phyloP scores from a whole-genome alignment of 2,113 vertebrate species.

The Aramus guarauna region DNA sequence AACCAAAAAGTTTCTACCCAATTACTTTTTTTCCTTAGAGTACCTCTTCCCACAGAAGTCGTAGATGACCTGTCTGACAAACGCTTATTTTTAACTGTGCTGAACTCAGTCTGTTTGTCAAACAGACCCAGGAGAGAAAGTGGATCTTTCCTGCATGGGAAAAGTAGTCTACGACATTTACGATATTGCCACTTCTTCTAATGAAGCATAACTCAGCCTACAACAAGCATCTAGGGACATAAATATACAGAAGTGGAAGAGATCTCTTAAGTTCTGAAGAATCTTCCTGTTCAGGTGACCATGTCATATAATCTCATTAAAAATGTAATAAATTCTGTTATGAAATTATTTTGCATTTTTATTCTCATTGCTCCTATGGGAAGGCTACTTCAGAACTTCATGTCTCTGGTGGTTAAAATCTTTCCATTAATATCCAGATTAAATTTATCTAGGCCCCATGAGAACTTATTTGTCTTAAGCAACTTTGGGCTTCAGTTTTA shows the following conservation, averaged over 20 bases:
- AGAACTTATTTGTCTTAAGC: constrained; percentile 13
- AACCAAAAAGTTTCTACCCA: neutral
- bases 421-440: constrained; percentile 18
- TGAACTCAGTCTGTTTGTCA: neutral
- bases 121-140: neutral
- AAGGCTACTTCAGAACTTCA: neutral
- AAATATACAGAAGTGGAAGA: neutral
- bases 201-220: neutral
- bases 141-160: neutral
- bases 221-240: neutral
- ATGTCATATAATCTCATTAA: constrained; percentile 48
- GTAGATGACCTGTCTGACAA: neutral
- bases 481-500: neutral
- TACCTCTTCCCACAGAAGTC: neutral
- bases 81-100: neutral
- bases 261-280: neutral
- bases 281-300: constrained; percentile 3
- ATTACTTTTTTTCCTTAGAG: neutral
- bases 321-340: constrained; percentile 24
- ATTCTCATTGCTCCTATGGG: neutral
- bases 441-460: neutral
- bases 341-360: constrained; percentile 21
- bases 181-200: neutral
- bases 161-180: neutral
- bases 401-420: neutral